These are phyloP conservation scores for Myrmecophaga tridactyla DNA, from an alignment of 2,113 vertebrate species.

Conservation along the genomic window DNA sequence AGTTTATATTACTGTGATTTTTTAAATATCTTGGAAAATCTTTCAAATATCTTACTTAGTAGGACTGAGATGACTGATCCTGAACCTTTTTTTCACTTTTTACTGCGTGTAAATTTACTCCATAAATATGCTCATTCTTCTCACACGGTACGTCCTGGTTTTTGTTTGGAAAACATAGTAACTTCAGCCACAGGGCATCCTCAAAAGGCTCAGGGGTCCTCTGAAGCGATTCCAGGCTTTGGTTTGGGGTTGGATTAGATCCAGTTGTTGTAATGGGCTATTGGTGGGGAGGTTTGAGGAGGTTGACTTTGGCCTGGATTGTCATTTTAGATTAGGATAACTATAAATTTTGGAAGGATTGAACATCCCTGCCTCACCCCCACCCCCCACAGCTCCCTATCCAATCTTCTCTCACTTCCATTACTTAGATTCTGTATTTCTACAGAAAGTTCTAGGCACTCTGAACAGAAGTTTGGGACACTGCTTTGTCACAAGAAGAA, in stretches of 20 bases:
- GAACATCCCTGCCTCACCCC: too few relatives aligned
- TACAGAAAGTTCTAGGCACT: not conserved
- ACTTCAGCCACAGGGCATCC: not conserved
- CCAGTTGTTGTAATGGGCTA: not conserved
- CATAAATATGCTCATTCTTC: constrained; percentile 30
- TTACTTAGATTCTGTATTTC: not conserved
- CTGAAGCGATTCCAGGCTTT: constrained; percentile 40
- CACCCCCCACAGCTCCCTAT: not conserved
- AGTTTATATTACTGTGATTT: not conserved
- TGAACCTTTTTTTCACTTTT: not conserved
- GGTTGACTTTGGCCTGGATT: constrained; percentile 34
- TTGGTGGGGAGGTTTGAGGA: not conserved
- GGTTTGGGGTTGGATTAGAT: not conserved
- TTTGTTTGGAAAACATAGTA: constrained; percentile 54
- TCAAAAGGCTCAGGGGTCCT: constrained; percentile 8
- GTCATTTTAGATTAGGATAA: not conserved
- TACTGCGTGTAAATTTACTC: not conserved
- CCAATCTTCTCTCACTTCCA: not conserved
- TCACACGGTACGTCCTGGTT: constrained; percentile 38
- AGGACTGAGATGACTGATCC: not conserved
- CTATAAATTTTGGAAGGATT: not conserved
- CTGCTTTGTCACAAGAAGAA: not conserved
- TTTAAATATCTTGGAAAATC: not conserved
- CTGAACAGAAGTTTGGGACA: not conserved
- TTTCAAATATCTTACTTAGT: not conserved